Percentiles rank a stretch among this genome's conserved stretches.
Evolutionary conservation across 2,888 invertebrate species (phyloP).

Genomic region (Marasmarcha lunaedactyla): DNA sequence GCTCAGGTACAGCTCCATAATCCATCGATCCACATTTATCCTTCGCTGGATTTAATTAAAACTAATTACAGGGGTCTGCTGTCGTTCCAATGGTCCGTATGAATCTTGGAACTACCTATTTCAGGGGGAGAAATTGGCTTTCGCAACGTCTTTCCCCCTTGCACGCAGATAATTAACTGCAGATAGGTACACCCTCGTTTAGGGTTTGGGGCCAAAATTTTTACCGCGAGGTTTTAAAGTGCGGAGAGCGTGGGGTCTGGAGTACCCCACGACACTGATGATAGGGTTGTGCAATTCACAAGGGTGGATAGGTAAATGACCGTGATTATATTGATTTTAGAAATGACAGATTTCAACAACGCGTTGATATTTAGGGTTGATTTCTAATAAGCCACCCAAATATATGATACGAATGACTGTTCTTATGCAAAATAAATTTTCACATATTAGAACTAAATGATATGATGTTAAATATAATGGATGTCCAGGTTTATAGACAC

Average conservation of each 20-base stretch:
- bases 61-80: slow-evolving; percentile 49
- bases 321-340: slow-evolving; percentile 63
- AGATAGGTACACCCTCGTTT: slow-evolving; percentile 49
- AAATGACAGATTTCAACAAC: slow-evolving; percentile 24
- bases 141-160: slow-evolving; percentile 44
- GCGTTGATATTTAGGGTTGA: neutral
- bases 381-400: neutral
- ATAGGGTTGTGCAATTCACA: slow-evolving; percentile 59
- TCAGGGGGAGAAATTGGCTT: slow-evolving; percentile 46
- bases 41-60: slow-evolving; percentile 56
- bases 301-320: slow-evolving; percentile 56
- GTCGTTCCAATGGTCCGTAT: slow-evolving; percentile 34
- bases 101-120: slow-evolving; percentile 30
- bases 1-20: neutral
- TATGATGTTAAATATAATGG: neutral
- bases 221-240: slow-evolving; percentile 56
- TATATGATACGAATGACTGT: neutral
- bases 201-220: slow-evolving; percentile 51
- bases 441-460: neutral
- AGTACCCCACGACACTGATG: slow-evolving; percentile 28
- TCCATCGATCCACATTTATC: slow-evolving; percentile 28
- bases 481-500: neutral
- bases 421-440: neutral
- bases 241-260: slow-evolving; percentile 31
- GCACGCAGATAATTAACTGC: slow-evolving; percentile 63